A percentile compares a stretch with the other conserved stretches of the same genome.
Evolutionary conservation across 2,797 vertebrate genomes (phyloP).

Genomic region (Enteromius afrohamiltoni): DNA sequence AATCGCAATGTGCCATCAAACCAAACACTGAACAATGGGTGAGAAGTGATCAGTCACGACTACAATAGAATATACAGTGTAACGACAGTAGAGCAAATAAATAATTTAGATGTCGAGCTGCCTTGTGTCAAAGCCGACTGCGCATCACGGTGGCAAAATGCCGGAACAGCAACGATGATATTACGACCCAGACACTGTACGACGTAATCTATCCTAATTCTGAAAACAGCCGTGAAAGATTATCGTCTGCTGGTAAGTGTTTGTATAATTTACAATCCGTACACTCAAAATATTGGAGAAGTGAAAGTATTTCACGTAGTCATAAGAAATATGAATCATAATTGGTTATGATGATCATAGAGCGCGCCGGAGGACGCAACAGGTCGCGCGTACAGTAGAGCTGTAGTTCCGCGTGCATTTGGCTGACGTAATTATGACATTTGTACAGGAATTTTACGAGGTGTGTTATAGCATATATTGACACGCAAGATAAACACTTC

Average conservation of each 20-base stretch:
- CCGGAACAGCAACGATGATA: slow-evolving; percentile 76
- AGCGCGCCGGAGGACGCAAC: slow-evolving; percentile 76
- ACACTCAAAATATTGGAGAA: neutral
- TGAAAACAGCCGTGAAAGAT: slow-evolving; percentile 67
- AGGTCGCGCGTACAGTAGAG: slow-evolving; percentile 82
- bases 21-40: slow-evolving; percentile 47
- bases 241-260: slow-evolving; percentile 75
- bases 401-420: slow-evolving; percentile 70
- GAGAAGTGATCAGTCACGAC: slow-evolving; percentile 50
- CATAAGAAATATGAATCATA: slow-evolving; percentile 85
- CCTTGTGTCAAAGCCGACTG: slow-evolving; percentile 70
- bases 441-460: slow-evolving; percentile 11
- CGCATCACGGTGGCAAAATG: slow-evolving; percentile 78
- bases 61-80: slow-evolving; percentile 55
- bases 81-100: slow-evolving; percentile 71
- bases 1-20: slow-evolving; percentile 58
- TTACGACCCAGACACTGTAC: slow-evolving; percentile 74
- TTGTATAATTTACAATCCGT: slow-evolving; percentile 42
- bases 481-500: neutral
- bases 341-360: slow-evolving; percentile 84
- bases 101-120: slow-evolving; percentile 73
- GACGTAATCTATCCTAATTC: slow-evolving; percentile 59
- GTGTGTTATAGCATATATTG: neutral
- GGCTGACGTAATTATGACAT: slow-evolving; percentile 59
- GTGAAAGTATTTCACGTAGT: slow-evolving; percentile 52